A percentile compares a stretch with the other conserved stretches of the same genome.
Conservation (phyloP, 2,113 vertebrate genomes). For the Lates calcarifer region DNA sequence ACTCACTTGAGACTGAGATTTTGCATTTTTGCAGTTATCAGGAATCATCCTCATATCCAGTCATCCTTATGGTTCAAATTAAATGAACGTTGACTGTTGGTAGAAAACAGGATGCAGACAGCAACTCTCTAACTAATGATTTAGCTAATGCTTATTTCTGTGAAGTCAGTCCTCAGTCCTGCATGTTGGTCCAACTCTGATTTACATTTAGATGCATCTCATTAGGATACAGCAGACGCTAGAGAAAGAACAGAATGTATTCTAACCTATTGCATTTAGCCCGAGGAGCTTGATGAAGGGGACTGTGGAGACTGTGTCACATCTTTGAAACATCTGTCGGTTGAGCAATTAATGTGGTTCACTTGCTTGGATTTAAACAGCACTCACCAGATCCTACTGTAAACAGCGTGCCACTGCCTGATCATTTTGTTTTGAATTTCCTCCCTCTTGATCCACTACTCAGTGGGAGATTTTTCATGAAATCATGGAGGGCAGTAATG, state of each 20-base stretch:
- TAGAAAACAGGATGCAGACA: neutral
- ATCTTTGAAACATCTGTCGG: conserved; percentile 44
- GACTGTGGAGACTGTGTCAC: conserved; percentile 4
- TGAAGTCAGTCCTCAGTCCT: too few relatives aligned
- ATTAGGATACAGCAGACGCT: neutral
- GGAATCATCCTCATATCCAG: too few relatives aligned
- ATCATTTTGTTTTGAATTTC: neutral
- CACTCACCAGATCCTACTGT: neutral
- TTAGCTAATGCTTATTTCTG: too few relatives aligned
- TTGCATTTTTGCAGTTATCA: too few relatives aligned
- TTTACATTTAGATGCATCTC: neutral
- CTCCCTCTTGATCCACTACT: neutral
- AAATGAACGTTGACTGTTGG: neutral
- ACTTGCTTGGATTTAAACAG: conserved; percentile 11
- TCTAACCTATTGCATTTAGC: conserved; percentile 17
- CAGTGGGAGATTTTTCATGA: conserved; percentile 10
- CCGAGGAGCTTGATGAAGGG: neutral
- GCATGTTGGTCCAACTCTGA: neutral
- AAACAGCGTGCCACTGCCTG: neutral
- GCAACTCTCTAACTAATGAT: too few relatives aligned
- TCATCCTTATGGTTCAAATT: too few relatives aligned
- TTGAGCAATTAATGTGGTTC: conserved; percentile 44
- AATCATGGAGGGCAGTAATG: conserved; percentile 6
- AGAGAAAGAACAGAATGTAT: neutral
- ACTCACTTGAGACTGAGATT: too few relatives aligned